Percentiles rank a stretch among this genome's conserved stretches.
These are phyloP conservation scores for Xenotilapia caudafasciata DNA, from an alignment of 2,113 vertebrate genomes.

Conservation along the genomic window DNA sequence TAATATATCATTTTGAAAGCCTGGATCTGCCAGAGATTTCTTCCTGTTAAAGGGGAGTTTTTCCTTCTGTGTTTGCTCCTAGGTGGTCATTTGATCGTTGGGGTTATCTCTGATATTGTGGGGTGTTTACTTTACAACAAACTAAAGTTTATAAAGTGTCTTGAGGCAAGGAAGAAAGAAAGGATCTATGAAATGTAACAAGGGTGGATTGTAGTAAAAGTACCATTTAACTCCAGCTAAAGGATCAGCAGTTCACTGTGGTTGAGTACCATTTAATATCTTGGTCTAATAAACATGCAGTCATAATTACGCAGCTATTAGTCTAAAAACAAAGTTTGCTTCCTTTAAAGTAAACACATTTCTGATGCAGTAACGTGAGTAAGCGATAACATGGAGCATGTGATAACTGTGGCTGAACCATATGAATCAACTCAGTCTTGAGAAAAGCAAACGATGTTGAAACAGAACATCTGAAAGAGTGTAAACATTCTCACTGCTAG, in stretches of 20 bases:
- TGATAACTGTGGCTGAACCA: background rate
- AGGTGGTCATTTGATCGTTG: background rate
- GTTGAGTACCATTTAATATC: background rate
- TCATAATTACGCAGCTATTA: background rate
- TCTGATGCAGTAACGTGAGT: background rate
- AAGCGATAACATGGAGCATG: background rate
- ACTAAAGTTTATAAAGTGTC: background rate
- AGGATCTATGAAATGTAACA: background rate
- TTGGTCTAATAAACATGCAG: background rate
- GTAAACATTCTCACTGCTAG: background rate
- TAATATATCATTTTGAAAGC: background rate
- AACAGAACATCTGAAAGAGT: conserved; percentile 3
- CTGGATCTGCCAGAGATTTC: background rate
- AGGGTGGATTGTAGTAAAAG: background rate
- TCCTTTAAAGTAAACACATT: background rate
- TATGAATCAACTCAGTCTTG: background rate
- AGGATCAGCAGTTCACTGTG: background rate
- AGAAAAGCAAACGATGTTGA: conserved; percentile 5
- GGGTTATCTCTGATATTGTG: background rate
- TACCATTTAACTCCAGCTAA: background rate
- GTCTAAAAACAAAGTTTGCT: background rate
- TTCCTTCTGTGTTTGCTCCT: background rate
- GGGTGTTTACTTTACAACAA: background rate
- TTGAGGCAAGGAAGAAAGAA: background rate
- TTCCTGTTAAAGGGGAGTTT: background rate